Evolutionary conservation across 2,113 vertebrate species (phyloP).

Genomic region (Lamprotornis superbus): DNA sequence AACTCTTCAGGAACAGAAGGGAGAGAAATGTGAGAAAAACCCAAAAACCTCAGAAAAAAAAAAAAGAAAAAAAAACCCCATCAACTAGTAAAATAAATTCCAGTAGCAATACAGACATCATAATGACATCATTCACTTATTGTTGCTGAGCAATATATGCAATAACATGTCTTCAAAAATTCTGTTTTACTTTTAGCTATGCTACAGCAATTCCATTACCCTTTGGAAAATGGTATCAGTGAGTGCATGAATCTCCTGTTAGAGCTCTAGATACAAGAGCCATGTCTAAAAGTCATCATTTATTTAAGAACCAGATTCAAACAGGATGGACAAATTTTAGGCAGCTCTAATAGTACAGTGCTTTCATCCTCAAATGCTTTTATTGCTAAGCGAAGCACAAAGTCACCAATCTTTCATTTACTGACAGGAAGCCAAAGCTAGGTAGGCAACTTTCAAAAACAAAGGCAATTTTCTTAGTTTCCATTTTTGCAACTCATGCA

Average conservation of each 20-base stretch:
- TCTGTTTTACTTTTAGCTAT: neutral
- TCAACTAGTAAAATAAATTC: neutral
- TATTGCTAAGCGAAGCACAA: neutral
- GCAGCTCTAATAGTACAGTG: neutral
- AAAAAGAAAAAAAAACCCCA: neutral
- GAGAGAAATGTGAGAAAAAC: neutral
- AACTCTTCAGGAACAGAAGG: slow-evolving; percentile 78
- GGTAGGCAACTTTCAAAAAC: neutral
- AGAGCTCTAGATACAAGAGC: neutral
- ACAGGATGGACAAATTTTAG: neutral
- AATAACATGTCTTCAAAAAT: neutral
- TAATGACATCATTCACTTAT: neutral
- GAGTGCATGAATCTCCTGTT: neutral
- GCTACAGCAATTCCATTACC: neutral
- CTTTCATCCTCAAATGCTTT: neutral
- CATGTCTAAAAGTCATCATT: neutral
- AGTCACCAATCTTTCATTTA: neutral
- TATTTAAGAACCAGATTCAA: neutral
- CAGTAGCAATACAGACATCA: neutral
- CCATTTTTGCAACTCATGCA: neutral
- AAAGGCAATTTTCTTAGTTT: neutral
- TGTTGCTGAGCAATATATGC: neutral
- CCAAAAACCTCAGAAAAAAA: neutral
- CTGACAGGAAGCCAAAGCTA: neutral
- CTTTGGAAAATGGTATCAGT: neutral